These are phyloP conservation scores for Dicrurus megarhynchus DNA, from an alignment of 2,113 vertebrate species.

Conservation along the genomic window DNA sequence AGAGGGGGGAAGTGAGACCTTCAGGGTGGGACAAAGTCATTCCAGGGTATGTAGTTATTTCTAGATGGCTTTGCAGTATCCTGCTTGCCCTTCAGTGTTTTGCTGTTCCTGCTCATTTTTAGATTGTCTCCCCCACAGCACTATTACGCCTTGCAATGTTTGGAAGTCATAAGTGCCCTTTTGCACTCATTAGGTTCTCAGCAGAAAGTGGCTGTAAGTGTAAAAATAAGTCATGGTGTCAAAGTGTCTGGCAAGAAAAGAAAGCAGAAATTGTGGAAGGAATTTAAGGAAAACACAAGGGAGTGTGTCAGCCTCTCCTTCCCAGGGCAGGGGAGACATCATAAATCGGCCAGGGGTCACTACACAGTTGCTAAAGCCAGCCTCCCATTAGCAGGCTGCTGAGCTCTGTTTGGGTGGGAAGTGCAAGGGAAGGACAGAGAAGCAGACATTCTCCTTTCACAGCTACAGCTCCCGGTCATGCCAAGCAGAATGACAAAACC, in stretches of 20 bases:
- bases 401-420: neutral
- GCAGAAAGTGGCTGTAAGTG: constrained; percentile 17
- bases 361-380: neutral
- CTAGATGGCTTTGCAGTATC: neutral
- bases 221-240: constrained; percentile 1
- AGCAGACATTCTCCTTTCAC: neutral
- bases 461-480: neutral
- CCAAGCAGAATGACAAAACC: neutral
- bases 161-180: neutral
- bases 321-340: neutral
- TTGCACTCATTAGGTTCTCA: constrained; percentile 39
- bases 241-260: neutral
- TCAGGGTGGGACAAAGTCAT: neutral
- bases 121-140: neutral
- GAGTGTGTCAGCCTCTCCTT: neutral
- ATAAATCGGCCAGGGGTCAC: neutral
- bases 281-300: neutral
- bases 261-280: neutral
- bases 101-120: neutral
- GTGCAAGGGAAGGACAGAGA: neutral
- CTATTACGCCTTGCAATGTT: neutral
- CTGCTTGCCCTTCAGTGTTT: neutral
- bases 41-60: neutral
- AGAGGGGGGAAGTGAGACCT: neutral
- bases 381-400: neutral